Evolutionary conservation across 2,797 vertebrate genomes (phyloP), one percentile per base, ranked within the genome.

Genomic region (Antennarius maculatus): DNA sequence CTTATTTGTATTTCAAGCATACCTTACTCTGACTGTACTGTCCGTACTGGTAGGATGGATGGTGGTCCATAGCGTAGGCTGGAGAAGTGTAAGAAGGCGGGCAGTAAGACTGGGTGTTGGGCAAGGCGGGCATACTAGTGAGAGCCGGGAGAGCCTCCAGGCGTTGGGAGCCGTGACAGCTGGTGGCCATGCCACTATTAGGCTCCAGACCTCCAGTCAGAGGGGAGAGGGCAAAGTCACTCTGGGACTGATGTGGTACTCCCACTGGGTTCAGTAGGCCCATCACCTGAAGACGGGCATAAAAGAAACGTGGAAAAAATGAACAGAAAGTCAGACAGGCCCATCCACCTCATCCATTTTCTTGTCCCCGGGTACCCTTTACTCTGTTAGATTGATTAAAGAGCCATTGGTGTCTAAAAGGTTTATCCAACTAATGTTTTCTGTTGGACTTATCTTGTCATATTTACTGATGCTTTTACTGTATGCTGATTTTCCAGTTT

Each of bases 11-110:
- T 66, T 67, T 62, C 15, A 47, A 15, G 31, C 49, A 31, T 83
- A 94, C 96, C 97, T 97, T 95, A 96, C 96, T 98, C 92, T 99
- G 98, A 81, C 97, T 95, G 2, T 99, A 99, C 74, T 99, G 98
- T 82, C 96, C 94, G 0, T 99, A 99, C 77, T 99, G 97, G 91
- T 99, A 99, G 82, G 96, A 93, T 2, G 97, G 93, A 77, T 98
- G 96, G 0, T 98, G 96, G 87, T 99, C 97, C 91, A 99, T 94
- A 57, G 95, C 96, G 77, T 99, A 99, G 51, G 95, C 96, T 0
- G 95, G 93, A 56, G 96, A 95, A 81, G 94, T 96, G 84, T 99
- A 99, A 70, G 96, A 96, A 0, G 97, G 94, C 0, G 97, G 95
- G 84, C 98, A 99, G 89, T 99, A 99, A 72, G 98, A 97, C 90